Percentiles rank a stretch among this genome's conserved stretches.
Conservation (phyloP, 2,113 vertebrate species). For the Hyperoodon ampullatus region DNA sequence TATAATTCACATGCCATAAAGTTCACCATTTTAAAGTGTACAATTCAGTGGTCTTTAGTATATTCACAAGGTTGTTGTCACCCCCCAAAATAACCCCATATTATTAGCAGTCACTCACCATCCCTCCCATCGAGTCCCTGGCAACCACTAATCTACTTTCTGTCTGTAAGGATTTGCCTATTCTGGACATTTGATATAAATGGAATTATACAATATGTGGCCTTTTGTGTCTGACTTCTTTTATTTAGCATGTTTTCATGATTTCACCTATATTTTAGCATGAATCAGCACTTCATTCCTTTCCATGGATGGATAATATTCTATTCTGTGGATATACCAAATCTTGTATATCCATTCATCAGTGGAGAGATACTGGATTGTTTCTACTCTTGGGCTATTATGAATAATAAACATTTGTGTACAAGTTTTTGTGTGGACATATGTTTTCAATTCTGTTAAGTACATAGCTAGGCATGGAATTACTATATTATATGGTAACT, state of each 20-base stretch:
- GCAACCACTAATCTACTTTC: not conserved
- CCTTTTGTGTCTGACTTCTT: not conserved
- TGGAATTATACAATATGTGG: not conserved
- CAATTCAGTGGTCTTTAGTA: no score
- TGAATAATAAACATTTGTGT: not conserved
- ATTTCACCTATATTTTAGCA: not conserved
- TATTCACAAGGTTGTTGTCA: no score
- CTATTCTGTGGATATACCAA: not conserved
- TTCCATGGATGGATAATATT: slow-evolving; percentile 19
- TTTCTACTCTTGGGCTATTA: not conserved
- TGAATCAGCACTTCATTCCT: not conserved
- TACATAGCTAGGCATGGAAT: not conserved
- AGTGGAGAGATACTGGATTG: not conserved
- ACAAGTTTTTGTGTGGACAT: not conserved
- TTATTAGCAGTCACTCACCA: not conserved
- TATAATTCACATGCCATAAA: not conserved
- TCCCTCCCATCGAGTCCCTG: not conserved
- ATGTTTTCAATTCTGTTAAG: not conserved
- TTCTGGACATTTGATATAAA: not conserved
- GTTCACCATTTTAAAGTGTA: not conserved
- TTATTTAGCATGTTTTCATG: not conserved
- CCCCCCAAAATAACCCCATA: not conserved
- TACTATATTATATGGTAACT: not conserved
- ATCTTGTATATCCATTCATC: not conserved
- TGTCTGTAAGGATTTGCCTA: not conserved